phyloP scores from a whole-genome alignment of 2,888 invertebrate species.

The Dasypolia templi region DNA sequence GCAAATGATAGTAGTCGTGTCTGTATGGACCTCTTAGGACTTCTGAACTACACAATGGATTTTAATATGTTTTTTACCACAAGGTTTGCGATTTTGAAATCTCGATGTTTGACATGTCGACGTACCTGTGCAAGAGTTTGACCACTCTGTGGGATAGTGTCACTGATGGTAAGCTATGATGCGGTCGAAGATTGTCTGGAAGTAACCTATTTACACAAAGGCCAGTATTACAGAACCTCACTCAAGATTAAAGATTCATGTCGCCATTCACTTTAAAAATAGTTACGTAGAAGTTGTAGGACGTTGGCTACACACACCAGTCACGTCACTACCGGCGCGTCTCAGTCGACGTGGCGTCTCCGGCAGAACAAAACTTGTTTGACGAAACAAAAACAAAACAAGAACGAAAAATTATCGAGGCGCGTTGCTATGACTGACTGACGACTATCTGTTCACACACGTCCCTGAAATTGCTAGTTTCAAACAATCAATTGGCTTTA shows the following conservation, averaged over 20 bases:
- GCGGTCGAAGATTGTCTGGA: not conserved
- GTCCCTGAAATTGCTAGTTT: too few relatives aligned
- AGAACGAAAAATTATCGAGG: too few relatives aligned
- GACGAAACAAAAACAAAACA: too few relatives aligned
- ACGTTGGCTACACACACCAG: too few relatives aligned
- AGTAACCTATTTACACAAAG: not conserved
- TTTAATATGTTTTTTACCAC: not conserved
- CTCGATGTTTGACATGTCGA: not conserved
- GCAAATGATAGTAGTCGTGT: not conserved
- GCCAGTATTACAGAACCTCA: not conserved
- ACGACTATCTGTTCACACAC: too few relatives aligned
- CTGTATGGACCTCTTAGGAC: not conserved
- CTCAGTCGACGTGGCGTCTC: too few relatives aligned
- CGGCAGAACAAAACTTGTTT: too few relatives aligned
- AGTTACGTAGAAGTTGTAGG: too few relatives aligned
- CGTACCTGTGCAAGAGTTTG: not conserved
- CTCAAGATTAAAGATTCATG: not conserved
- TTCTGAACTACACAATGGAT: not conserved
- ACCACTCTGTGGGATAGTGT: too few relatives aligned
- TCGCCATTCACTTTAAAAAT: too few relatives aligned
- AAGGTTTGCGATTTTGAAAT: not conserved
- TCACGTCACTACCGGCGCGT: too few relatives aligned
- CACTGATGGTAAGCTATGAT: constrained; percentile 12
- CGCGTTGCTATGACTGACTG: too few relatives aligned
- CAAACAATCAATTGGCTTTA: not conserved